A percentile compares a stretch with the other conserved stretches of the same genome.
phyloP scores from a whole-genome alignment of 2,888 invertebrate species.

The Tinea trinotella region DNA sequence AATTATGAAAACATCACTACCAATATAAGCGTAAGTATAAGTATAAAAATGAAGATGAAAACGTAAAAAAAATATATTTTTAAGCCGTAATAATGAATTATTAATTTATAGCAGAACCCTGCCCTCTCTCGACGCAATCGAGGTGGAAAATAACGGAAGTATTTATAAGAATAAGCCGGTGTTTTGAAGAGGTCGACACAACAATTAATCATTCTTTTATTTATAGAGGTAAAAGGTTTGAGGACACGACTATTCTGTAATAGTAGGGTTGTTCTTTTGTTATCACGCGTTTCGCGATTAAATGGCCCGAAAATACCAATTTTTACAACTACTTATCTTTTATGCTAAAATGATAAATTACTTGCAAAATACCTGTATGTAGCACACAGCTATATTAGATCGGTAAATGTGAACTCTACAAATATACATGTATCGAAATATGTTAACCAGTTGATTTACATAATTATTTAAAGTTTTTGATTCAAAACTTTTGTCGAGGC shows the following conservation, averaged over 20 bases:
- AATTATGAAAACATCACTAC: constrained; percentile 23
- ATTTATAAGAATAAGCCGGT: constrained; percentile 66
- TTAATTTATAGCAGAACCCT: constrained; percentile 63
- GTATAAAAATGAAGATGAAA: neutral
- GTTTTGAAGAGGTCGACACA: constrained; percentile 68
- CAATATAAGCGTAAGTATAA: neutral
- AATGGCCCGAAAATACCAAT: constrained; percentile 15
- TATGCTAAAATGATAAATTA: constrained; percentile 5
- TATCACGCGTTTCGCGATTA: constrained; percentile 28
- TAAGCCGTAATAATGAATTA: constrained; percentile 60
- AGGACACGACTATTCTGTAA: constrained; percentile 47
- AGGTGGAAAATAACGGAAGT: constrained; percentile 70
- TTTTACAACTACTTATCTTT: constrained; percentile 12
- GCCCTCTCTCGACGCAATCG: constrained; percentile 57
- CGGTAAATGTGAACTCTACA: no score
- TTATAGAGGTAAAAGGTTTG: constrained; percentile 62
- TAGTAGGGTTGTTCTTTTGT: constrained; percentile 56
- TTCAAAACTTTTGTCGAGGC: no score
- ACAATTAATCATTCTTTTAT: constrained; percentile 68
- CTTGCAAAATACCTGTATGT: neutral
- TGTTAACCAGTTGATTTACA: no score
- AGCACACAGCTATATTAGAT: no score
- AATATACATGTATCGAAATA: no score
- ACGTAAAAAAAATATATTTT: constrained; percentile 24
- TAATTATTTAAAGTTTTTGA: no score